Conservation (phyloP, 2,888 invertebrate genomes). For the Apantesis nais region DNA sequence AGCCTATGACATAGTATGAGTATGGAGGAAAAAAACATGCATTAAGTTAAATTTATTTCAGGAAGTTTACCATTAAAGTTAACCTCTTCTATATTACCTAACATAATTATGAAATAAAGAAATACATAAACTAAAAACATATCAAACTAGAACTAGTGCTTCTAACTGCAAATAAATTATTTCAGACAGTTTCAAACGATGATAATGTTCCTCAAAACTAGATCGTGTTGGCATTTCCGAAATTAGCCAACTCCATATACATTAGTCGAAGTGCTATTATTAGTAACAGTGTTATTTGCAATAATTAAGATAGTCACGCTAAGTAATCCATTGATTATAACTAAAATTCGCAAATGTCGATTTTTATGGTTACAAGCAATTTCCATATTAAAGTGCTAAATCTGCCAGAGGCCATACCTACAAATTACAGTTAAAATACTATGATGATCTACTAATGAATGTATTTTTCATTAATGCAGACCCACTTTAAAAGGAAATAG, state of each 20-base stretch:
- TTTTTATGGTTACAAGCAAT: background rate
- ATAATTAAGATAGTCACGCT: conserved; percentile 3
- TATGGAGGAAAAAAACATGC: background rate
- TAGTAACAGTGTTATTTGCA: background rate
- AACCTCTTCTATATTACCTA: background rate
- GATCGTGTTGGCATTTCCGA: background rate
- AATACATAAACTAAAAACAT: background rate
- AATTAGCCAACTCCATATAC: background rate
- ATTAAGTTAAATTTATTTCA: no score
- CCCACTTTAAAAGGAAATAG: conserved; percentile 17
- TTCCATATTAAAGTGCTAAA: conserved; percentile 3
- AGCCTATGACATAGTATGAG: background rate
- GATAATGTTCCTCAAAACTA: background rate
- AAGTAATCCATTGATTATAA: background rate
- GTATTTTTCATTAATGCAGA: conserved; percentile 13
- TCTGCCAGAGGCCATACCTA: conserved; percentile 1
- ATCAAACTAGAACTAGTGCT: background rate
- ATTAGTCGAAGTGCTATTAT: background rate
- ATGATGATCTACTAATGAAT: conserved; percentile 10
- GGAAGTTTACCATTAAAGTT: no score
- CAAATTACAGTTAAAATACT: conserved; percentile 1
- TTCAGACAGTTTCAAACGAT: background rate
- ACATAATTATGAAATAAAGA: background rate
- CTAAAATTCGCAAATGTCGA: background rate
- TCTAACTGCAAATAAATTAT: background rate